These are phyloP conservation scores for Tachystola acroxantha DNA, from an alignment of 2,888 invertebrate species.

Conservation along the genomic window DNA sequence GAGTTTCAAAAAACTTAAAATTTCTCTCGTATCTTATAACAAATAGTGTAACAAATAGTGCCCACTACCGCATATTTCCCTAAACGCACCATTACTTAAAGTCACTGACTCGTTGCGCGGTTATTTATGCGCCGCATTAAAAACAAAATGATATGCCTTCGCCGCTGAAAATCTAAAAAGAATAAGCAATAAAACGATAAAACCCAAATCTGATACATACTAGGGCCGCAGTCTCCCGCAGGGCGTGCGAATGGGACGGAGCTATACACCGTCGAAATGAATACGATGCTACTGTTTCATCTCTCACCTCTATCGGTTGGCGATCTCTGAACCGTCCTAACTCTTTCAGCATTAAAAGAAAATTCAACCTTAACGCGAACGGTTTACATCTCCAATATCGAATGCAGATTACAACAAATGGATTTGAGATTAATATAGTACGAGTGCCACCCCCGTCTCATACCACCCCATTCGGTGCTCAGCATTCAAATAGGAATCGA, in stretches of 20 bases:
- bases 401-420: slow-evolving; percentile 73
- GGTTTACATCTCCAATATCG: slow-evolving; percentile 49
- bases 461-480: slow-evolving; percentile 73
- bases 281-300: slow-evolving; percentile 77
- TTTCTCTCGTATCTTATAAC: slow-evolving; percentile 19
- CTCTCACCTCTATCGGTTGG: slow-evolving; percentile 75
- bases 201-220: slow-evolving; percentile 78
- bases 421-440: slow-evolving; percentile 78
- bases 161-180: slow-evolving; percentile 78
- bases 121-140: slow-evolving; percentile 75
- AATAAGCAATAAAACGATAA: slow-evolving; percentile 79
- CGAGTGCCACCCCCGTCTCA: slow-evolving; percentile 72
- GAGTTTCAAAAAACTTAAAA: slow-evolving; percentile 17
- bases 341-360: slow-evolving; percentile 54
- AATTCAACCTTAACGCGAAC: slow-evolving; percentile 51
- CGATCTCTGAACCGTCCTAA: slow-evolving; percentile 75
- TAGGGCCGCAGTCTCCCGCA: slow-evolving; percentile 69
- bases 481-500: slow-evolving; percentile 79
- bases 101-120: slow-evolving; percentile 61
- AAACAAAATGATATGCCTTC: slow-evolving; percentile 77
- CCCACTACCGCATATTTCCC: slow-evolving; percentile 60
- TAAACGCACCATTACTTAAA: slow-evolving; percentile 66
- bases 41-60: slow-evolving; percentile 51
- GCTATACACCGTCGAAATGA: slow-evolving; percentile 71
- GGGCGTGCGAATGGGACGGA: slow-evolving; percentile 62